Base-by-base conservation (phyloP, 2,797 vertebrate species). In the Melanotaenia trifasciata region DNA sequence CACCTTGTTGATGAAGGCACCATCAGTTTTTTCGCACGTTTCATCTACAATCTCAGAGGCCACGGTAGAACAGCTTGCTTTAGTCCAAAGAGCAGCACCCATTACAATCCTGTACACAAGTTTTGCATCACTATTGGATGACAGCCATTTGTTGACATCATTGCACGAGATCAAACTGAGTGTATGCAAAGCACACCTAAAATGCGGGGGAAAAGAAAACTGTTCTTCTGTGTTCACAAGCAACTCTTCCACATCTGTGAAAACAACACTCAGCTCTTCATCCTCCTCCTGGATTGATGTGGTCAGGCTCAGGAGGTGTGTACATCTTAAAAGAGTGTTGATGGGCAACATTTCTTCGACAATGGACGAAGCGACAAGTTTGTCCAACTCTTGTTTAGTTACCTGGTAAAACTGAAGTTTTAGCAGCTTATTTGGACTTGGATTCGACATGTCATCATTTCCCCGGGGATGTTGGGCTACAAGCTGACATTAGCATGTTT, bases 141-240 rank as follows among this genome's bases (percentile, higher is more conserved):
- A 28, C 26, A 28, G 26, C 26, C 26, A 28, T 28, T 28, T 61
- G 22, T 69, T 45, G 12, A 69, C 40, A 47, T 60, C 58, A 38
- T 26, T 36, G 26, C 43, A 51, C 16, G 33, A 69, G 50, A 60
- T 53, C 35, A 60, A 30, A 9, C 53, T 61, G 33, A 60, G 43
- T 12, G 43, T 51, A 26, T 69, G 63, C 2, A 13, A 64, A 9
- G 45, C 47, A 38, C 63, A 70, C 20, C 12, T 53, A 18, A 30
- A 45, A n/a, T 61, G 26, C 35, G 38, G 58, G 58, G 33, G 58
- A 4, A 57, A 51, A 56, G 35, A 56, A 56, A 66, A 56, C 12
- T 66, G 35, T 56, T 51, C 51, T 51, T 66, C 22, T 16, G 36
- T 20, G 13, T 51, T 56, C 22, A 26, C 24, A 56, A 28, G 38